Evolutionary conservation across 64 coral and sea anemone species (phyloP), one percentile per base, ranked within the genome.

Genomic region (Montipora foliosa): DNA sequence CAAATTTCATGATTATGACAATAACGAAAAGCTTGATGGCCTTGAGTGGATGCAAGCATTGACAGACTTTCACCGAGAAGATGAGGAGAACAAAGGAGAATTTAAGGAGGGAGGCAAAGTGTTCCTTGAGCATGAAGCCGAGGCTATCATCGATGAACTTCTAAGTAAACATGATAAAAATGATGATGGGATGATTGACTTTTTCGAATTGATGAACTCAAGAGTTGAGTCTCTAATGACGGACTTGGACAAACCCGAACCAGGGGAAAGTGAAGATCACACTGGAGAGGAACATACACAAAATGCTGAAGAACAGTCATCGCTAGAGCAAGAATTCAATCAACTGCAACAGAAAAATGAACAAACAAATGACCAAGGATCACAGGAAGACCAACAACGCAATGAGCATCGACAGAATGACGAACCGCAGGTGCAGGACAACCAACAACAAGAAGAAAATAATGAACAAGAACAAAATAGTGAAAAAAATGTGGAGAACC

Each of bases 1-100:
- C 89, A 96, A 99, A 74, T 92, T 99, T 5, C 98, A 99, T 86
- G 98, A 99, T 80, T 99, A 92, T 53, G 98, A 99, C 76, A 92
- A 99, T 53, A 99, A 99, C 61, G 73, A 94, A 73, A 99, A 99
- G 66, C 87, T 99, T 20, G 98, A 99, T 92, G 98, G 98, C 10
- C 58, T 99, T 24, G 98, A 99, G 71, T 94, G 90, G 78, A 60
- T 96, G 62, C 77, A 51, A 14, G 98, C 98, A 6, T 19, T 99
- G 44, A 94, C 98, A 80, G 98, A 99, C 72, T 96, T 96, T 77
- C 95, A 96, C 55, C 12, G 85, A 17, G 90, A 96, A 13, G 91
- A 94, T 12, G 47, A 94, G 3, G 48, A 87, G n/a, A 45, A 62
- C 3, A 70, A 90, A 46, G 96, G 89, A 2, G 87, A 98, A 45